These are phyloP conservation scores for Paraescarpia echinospica DNA, from an alignment of 1,140 invertebrate genomes.

Conservation along the genomic window DNA sequence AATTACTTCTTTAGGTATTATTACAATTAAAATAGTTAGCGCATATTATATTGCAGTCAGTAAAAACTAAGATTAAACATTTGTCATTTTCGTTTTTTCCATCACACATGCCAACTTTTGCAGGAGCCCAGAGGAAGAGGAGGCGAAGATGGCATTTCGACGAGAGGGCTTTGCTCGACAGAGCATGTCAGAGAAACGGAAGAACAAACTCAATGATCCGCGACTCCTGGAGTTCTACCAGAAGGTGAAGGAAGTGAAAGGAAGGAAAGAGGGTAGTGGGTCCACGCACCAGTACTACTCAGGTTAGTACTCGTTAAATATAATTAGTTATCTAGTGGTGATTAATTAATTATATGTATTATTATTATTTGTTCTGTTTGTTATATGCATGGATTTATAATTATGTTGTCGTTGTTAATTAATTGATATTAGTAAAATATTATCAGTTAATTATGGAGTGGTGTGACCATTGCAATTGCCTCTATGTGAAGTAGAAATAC, in stretches of 20 bases:
- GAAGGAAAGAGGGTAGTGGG: not conserved
- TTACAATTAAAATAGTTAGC: too few species aligned
- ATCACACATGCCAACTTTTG: conserved; percentile 27
- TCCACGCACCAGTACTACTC: not conserved
- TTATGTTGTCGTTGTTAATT: not conserved
- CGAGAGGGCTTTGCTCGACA: conserved; percentile 91
- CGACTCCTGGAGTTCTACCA: conserved; percentile 93
- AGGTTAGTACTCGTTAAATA: not conserved
- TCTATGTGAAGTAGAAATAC: not conserved
- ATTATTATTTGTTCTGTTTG: not conserved
- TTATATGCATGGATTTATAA: not conserved
- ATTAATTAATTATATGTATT: not conserved
- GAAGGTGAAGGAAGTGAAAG: conserved; percentile 70
- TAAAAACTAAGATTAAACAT: not conserved
- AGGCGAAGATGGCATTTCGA: conserved; percentile 69
- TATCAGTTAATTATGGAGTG: not conserved
- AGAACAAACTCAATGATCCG: conserved; percentile 76
- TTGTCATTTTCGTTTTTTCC: not conserved
- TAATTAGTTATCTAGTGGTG: not conserved
- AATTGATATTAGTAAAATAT: not conserved
- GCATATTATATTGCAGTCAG: too few species aligned
- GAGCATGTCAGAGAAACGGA: conserved; percentile 96
- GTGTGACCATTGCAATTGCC: too few species aligned
- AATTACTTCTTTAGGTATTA: too few species aligned
- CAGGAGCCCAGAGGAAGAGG: conserved; percentile 73